Percentiles rank a stretch among this genome's conserved stretches.
These are phyloP conservation scores for Hapalemur alaotrensis DNA, from an alignment of 2,797 vertebrate species.

Conservation along the genomic window DNA sequence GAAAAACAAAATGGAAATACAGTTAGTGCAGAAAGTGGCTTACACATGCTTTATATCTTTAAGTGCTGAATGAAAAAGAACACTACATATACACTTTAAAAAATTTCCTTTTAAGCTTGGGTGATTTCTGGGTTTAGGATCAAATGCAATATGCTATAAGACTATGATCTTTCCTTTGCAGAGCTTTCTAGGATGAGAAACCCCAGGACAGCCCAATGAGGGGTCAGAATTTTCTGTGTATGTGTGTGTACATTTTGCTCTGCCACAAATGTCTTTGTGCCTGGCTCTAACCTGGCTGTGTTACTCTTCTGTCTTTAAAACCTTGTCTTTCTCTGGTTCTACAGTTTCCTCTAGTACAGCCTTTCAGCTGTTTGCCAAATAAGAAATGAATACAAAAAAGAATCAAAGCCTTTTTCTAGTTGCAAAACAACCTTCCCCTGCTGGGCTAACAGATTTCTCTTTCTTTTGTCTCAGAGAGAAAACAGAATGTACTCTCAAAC, in stretches of 20 bases:
- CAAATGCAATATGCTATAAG: not conserved
- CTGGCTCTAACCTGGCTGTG: not conserved
- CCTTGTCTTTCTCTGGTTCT: slow-evolving; percentile 49
- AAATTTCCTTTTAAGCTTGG: not conserved
- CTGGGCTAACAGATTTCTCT: slow-evolving; percentile 63
- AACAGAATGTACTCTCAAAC: slow-evolving; percentile 60
- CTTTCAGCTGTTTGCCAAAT: slow-evolving; percentile 52
- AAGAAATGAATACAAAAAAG: slow-evolving; percentile 31
- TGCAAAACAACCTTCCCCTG: slow-evolving; percentile 29
- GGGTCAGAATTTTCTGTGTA: not conserved
- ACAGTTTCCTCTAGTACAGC: slow-evolving; percentile 29
- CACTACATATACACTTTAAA: not conserved
- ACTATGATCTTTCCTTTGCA: not conserved
- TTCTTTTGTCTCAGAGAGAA: slow-evolving; percentile 53
- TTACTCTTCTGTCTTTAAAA: slow-evolving; percentile 42
- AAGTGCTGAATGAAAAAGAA: not conserved
- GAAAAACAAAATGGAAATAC: slow-evolving; percentile 18
- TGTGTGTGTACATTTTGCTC: not conserved
- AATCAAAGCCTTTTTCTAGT: slow-evolving; percentile 64
- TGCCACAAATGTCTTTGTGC: not conserved
- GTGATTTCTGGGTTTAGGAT: not conserved
- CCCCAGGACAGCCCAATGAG: not conserved
- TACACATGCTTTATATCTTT: not conserved
- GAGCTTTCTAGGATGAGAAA: not conserved
- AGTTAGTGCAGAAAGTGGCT: not conserved